Base-by-base conservation (phyloP, 2,797 vertebrate species). In the Anguilla megastoma region DNA sequence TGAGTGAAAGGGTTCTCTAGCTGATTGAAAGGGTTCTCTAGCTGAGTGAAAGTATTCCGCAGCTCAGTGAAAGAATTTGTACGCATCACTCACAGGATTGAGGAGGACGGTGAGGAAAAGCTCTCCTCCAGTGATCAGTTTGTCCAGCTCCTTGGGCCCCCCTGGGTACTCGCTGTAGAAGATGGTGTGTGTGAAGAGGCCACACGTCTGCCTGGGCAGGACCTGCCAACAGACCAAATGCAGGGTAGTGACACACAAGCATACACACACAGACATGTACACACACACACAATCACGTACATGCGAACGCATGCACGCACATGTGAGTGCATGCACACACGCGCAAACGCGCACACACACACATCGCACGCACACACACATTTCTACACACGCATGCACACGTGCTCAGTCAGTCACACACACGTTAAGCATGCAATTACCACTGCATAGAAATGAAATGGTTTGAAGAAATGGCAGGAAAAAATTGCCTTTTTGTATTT, bases 111-210 rank as follows among this genome's bases (percentile, higher is more conserved):
- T 98, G 87, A 97, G 96, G 93, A 98, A 98, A 48, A 98, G 96
- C 92, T 98, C 97, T 54, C 97, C 97, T 1, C 97, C 97, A 0
- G 97, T 97, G 92, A 98, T 97, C 92, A 97, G 97, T 91, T 97
- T 97, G 93, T 98, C 97, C 92, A 98, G 94, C 91, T 98, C 97
- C 56, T 92, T 95, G 84, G 97, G 96, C 80, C 97, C 97, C 3
- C 97, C 97, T 0, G 97, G 97, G 85, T 98, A 98, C 60, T 98
- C 97, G 0, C 94, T 97, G 91, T 98, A 97, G 95, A 98, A 98
- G 92, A 98, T 97, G 86, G 97, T 98, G 90, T 98, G 97, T 0
- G 97, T 98, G 92, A 98, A 98, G 86, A 97, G 96, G 86, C 97
- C 97, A 0, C 97, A 98, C 3, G 97, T 98, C 93, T 98, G 97